These are phyloP conservation scores for Thalassophryne amazonica DNA, from an alignment of 2,797 vertebrate species.

Conservation along the genomic window DNA sequence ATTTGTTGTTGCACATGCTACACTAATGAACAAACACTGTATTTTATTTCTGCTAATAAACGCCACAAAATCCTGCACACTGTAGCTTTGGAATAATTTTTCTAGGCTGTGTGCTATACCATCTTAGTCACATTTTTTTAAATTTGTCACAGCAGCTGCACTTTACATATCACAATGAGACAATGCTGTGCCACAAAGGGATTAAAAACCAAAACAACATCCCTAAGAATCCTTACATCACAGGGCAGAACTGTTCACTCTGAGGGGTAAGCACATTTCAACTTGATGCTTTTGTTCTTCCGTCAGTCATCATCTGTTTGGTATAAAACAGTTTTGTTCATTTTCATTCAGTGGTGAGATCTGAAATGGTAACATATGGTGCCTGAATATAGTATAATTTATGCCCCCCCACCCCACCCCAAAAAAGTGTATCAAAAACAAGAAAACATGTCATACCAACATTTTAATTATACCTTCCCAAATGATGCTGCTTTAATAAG, in stretches of 20 bases:
- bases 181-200: slow-evolving; percentile 1
- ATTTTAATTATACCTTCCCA: slow-evolving; percentile 7
- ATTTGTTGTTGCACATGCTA: too few relatives aligned
- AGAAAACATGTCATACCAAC: slow-evolving; percentile 12
- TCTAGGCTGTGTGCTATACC: too few relatives aligned
- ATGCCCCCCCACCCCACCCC: slow-evolving; percentile 15
- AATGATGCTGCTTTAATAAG: slow-evolving; percentile 15
- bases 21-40: too few relatives aligned
- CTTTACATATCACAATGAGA: too few relatives aligned
- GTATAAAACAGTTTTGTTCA: slow-evolving; percentile 9
- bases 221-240: slow-evolving; percentile 1
- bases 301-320: slow-evolving; percentile 4
- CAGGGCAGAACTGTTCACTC: slow-evolving; percentile 23
- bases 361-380: slow-evolving; percentile 15
- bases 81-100: too few relatives aligned
- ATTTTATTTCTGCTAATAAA: too few relatives aligned
- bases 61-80: too few relatives aligned
- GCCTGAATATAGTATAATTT: slow-evolving; percentile 18
- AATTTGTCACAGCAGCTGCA: too few relatives aligned
- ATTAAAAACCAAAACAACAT: neutral
- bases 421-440: neutral
- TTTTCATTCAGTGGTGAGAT: slow-evolving; percentile 42
- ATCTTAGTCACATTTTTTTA: too few relatives aligned
- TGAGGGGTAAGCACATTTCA: slow-evolving; percentile 20
- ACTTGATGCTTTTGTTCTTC: slow-evolving; percentile 19